phyloP scores from a whole-genome alignment of 2,113 vertebrate genomes.

The Colaptes auratus region DNA sequence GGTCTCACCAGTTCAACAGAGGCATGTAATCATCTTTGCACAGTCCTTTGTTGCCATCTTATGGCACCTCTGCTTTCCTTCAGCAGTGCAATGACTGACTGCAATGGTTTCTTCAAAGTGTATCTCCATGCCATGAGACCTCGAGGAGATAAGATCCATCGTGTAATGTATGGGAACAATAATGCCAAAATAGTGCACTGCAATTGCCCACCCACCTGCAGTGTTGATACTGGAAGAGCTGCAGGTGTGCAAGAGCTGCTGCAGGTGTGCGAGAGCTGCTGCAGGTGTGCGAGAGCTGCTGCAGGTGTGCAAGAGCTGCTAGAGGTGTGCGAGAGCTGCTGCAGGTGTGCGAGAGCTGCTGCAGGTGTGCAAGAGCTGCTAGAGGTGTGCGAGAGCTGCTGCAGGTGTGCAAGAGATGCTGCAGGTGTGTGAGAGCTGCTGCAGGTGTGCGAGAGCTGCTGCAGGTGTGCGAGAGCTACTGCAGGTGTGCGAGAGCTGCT shows the following conservation, averaged over 20 bases:
- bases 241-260: not conserved
- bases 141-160: not conserved
- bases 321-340: no score
- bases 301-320: no score
- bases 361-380: no score
- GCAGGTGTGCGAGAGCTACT: no score
- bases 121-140: not conserved
- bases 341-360: no score
- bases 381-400: no score
- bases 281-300: no score
- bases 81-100: not conserved
- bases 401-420: no score
- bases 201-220: not conserved
- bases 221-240: not conserved
- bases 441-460: no score
- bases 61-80: not conserved
- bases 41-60: not conserved
- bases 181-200: not conserved
- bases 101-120: not conserved
- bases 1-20: not conserved
- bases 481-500: no score
- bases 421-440: no score
- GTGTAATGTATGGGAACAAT: not conserved
- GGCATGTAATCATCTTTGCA: not conserved
- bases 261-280: no score